Base-by-base conservation (phyloP, 2,113 vertebrate genomes). In the Pelodiscus sinensis region DNA sequence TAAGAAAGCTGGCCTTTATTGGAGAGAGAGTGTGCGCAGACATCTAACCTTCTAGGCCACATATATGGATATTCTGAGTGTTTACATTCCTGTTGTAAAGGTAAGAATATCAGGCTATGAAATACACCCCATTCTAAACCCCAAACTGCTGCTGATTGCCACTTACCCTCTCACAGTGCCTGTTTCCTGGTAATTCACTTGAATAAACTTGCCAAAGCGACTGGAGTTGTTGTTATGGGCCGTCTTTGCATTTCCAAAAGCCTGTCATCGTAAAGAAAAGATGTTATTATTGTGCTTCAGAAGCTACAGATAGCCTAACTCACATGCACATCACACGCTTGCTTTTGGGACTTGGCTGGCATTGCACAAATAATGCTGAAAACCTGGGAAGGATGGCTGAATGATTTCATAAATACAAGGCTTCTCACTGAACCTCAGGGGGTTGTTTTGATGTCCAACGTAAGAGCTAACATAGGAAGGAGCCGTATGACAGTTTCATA, bases 211-310 rank as follows among this genome's bases (percentile, higher is more conserved):
- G 88, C 99, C 99, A 84, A 99, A 99, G 91, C 99, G 99, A 96
- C 99, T 99, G 2, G 99, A 99, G 97, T 99, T 99, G 98, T 99
- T 99, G 95, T 99, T 99, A 93, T 99, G 99, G 29, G 99, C 99
- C 0, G 99, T 99, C 97, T 99, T 99, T 7, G 99, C 99, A 75
- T 99, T 99, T 94, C 99, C 99, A 98, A 99, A 99, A 2, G 99
- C 99, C 99, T 99, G 98, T 82, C 90, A 90, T 97, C 92, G 96
- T 92, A 97, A 94, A 94, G 51, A 92, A 71, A 1, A 87, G 38
- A 91, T 92, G 31, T 57, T n/a, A 89, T 79, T 13, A 2, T 60
- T 94, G 92, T 1, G 2, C 55, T 87, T 35, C 0, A 56, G 85
- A 75, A 1, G 80, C 51, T 38, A 22, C 31, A 73, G 27, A 54